A percentile compares a stretch with the other conserved stretches of the same genome.
Conservation (phyloP, 2,797 vertebrate genomes). For the Gallinago stenura region DNA sequence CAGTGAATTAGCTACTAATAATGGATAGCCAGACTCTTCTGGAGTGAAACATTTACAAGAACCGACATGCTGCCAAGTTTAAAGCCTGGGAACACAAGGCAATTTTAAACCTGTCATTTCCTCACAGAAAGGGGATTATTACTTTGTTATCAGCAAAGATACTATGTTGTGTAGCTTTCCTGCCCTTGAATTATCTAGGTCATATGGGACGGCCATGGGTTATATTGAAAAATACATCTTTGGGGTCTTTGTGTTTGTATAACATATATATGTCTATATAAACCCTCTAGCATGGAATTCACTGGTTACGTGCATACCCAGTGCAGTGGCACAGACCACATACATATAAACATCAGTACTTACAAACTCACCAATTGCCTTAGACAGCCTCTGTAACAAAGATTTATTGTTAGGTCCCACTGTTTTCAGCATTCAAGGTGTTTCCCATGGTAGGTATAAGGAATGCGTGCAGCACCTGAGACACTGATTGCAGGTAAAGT, state of each 20-base stretch:
- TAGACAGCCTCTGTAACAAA: not conserved
- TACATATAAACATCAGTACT: fast-evolving
- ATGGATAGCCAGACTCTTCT: conserved; percentile 35
- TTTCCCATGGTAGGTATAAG: not conserved
- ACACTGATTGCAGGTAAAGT: not conserved
- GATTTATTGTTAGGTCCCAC: not conserved
- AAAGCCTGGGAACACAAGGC: conserved; percentile 56
- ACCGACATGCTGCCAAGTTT: conserved; percentile 59
- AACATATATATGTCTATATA: fast-evolving
- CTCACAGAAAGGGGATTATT: conserved; percentile 64
- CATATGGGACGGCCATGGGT: not conserved
- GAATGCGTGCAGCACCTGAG: not conserved
- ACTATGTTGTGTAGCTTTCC: not conserved
- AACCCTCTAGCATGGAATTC: not conserved
- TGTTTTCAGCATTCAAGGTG: not conserved
- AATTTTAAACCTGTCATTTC: conserved; percentile 78
- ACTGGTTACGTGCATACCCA: not conserved
- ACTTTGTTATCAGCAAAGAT: conserved; percentile 56
- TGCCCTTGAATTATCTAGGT: conserved; percentile 36
- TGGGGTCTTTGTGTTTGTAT: not conserved
- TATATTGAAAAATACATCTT: not conserved
- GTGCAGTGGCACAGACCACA: not conserved
- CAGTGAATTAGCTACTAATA: conserved; percentile 70
- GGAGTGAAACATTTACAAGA: conserved; percentile 56
- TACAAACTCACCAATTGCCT: not conserved